These are phyloP conservation scores for Rallus crepitans DNA, from an alignment of 2,797 vertebrate species.

Conservation along the genomic window DNA sequence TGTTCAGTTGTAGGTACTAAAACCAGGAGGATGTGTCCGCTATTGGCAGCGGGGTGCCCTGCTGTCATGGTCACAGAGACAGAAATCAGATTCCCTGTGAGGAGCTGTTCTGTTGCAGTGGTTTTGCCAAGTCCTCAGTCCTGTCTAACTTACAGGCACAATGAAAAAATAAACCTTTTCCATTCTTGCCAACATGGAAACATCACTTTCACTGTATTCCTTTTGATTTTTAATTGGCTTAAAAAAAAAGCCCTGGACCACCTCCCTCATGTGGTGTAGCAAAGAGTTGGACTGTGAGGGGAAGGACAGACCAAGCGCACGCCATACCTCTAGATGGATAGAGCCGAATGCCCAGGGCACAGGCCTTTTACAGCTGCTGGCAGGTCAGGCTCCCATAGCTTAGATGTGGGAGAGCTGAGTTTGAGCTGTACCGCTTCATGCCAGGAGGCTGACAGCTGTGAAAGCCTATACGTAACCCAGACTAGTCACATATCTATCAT, in stretches of 20 bases:
- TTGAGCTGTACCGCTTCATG: not conserved
- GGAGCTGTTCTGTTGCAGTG: not conserved
- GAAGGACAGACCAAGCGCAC: not conserved
- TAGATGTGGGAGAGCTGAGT: not conserved
- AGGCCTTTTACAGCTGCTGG: constrained; percentile 25
- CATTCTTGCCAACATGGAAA: not conserved
- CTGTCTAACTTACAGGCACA: not conserved
- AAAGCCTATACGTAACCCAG: constrained; percentile 32
- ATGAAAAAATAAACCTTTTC: not conserved
- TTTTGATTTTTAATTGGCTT: not conserved
- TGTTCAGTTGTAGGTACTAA: not conserved
- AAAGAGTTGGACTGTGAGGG: not conserved
- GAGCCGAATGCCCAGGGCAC: not conserved
- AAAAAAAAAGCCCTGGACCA: not conserved
- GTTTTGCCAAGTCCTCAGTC: not conserved
- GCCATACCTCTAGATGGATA: not conserved
- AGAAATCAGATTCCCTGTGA: not conserved
- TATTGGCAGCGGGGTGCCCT: not conserved
- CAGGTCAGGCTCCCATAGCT: not conserved
- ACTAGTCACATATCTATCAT: constrained; percentile 37
- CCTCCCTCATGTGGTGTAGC: accelerated
- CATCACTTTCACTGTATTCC: not conserved
- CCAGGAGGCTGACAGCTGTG: constrained; percentile 49
- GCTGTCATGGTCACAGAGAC: not conserved
- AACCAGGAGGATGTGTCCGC: not conserved